Base-by-base conservation (phyloP, 2,113 vertebrate genomes). In the Triplophysa siluroides region DNA sequence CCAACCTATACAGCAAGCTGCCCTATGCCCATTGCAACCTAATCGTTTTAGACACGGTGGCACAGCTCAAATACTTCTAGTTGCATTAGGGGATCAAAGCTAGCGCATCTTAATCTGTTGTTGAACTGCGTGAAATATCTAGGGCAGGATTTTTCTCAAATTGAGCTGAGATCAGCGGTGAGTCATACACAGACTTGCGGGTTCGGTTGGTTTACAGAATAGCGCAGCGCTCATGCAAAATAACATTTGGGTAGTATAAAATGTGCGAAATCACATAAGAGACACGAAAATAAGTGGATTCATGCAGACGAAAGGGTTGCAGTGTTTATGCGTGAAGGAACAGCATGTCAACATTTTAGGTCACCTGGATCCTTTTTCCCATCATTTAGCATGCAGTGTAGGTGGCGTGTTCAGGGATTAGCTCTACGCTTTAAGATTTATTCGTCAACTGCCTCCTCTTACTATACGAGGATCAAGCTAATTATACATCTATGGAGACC, bases 11-110 rank as follows among this genome's bases (percentile, higher is more conserved):
- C 63, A 62, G 50, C 58, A 19, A 5, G 50, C 78, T 84, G 78
- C 86, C 86, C 76, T 67, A 60, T 83, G 83, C 56, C 62, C 43
- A 52, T 47, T 7, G 23, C 82, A 84, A 50, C 66, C 63, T 79
- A 81, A 86, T 86, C 65, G 29, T 79, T 50, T 83, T 72, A 75
- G 54, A 69, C 73, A 63, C 19, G 52, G 72, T 24, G 29, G 67
- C 11, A 56, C 45, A 83, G 50, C 72, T 79, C 78, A 80, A 81
- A 84, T 70, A 18, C 54, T 77, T 69, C 52, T 14, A 19, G 81
- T 84, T 82, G 78, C 77, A 83, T 84, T 86, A 85, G 80, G 81
- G 73, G 88, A 90, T 89, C 81, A 90, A 84, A 84, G 80, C 38
- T 1, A 78, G 70, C 66, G 60, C 58, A 8, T 86, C 78, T 70